Evolutionary conservation across 2,113 vertebrate species (phyloP), one percentile per base, ranked within the genome.

Genomic region (Festucalex cinctus): DNA sequence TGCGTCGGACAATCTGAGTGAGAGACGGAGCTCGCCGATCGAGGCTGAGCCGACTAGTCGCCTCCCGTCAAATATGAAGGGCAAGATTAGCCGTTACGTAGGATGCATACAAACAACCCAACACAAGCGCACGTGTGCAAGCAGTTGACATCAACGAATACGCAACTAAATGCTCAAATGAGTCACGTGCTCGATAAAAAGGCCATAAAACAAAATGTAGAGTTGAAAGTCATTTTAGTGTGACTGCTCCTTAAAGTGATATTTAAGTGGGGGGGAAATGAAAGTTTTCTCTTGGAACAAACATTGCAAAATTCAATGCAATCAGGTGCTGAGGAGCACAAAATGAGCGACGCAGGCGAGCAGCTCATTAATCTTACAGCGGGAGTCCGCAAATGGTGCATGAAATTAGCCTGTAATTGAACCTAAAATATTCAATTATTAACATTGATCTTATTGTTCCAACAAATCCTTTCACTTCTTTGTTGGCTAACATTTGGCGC

Each of bases 61-160:
- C 88, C 89, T 91, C 88, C 88, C 84, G 88, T 91, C 91, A 91
- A 86, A 89, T 81, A 86, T 88, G 91, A 92, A 92, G 88, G 91
- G 87, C 89, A 79, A 83, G 77, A 91, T 89, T 87, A 83, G 88
- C 85, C 86, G 85, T 86, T 81, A 85, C 83, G 80, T 73, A 76
- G 71, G 84, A 83, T 79, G 86, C 86, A 86, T 87, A 78, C 86
- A 84, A 89, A 91, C 86, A 90, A 85, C 83, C 74, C 83, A 86
- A 85, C 84, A 84, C 80, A 71, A 73, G 61, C 69, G 76, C 35
- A 43, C 65, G 89, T 91, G 91, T 86, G 89, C 91, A 92, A 90
- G 83, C 78, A 83, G 83, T 91, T 92, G 89, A 88, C 88, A 90
- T 91, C 91, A 86, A 91, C 90, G 82, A 91, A 91, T 91, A 90